phyloP scores from a whole-genome alignment of 2,888 invertebrate genomes.

The Andricus quercusramuli region DNA sequence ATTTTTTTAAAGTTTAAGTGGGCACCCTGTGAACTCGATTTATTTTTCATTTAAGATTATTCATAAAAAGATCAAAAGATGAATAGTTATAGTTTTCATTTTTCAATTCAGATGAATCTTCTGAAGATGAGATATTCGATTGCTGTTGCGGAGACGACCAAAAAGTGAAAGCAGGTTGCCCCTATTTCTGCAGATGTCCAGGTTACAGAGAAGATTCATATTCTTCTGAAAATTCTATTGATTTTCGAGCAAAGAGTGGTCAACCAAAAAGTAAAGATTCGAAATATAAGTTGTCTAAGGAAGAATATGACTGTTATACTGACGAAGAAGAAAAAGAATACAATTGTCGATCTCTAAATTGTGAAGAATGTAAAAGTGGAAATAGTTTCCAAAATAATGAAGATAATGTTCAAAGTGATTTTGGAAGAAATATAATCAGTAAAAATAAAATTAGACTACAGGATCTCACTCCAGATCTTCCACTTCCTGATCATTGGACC shows the following conservation, averaged over 20 bases:
- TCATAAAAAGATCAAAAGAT: neutral
- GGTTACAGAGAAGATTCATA: neutral
- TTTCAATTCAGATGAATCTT: neutral
- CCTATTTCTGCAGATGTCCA: neutral
- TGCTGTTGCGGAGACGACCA: conserved; percentile 13
- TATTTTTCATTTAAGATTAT: neutral
- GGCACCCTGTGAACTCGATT: neutral
- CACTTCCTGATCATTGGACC: conserved; percentile 29
- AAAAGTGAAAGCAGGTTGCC: neutral
- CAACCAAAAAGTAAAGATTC: neutral
- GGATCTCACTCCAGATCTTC: conserved; percentile 26
- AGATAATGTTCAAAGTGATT: neutral
- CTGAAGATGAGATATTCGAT: neutral
- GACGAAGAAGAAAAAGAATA: neutral
- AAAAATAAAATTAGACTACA: neutral
- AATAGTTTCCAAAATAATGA: neutral
- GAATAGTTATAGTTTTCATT: neutral
- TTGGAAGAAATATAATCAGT: neutral
- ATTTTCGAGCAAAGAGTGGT: neutral
- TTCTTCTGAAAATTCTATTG: neutral
- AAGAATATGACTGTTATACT: neutral
- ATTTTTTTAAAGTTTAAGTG: too few relatives aligned
- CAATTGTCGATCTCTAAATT: neutral
- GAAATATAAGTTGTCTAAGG: neutral
- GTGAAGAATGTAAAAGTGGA: neutral